phyloP scores from a whole-genome alignment of 92 coral and sea anemone species.

The Phenganax marumi region DNA sequence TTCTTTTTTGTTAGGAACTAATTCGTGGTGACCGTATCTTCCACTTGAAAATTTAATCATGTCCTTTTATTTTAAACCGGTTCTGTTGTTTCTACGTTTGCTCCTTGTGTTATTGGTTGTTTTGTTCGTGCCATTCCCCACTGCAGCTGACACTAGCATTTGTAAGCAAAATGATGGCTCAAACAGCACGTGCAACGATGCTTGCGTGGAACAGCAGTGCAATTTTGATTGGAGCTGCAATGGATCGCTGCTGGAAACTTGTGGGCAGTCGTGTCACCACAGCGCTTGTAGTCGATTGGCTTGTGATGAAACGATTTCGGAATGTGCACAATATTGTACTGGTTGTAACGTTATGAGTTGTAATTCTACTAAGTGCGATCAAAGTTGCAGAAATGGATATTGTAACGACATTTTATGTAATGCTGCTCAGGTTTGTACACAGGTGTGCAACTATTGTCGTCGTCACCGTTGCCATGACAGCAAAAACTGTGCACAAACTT shows the following conservation, averaged over 20 bases:
- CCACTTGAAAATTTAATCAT: too few species aligned
- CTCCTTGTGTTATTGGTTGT: neutral
- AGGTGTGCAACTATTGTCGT: neutral
- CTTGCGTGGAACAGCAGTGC: slow-evolving; percentile 25
- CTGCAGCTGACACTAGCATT: neutral
- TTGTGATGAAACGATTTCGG: neutral
- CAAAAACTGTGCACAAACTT: neutral
- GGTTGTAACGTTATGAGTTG: slow-evolving; percentile 16
- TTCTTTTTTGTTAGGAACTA: too few species aligned
- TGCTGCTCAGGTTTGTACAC: slow-evolving; percentile 1
- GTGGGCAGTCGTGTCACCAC: slow-evolving; percentile 12
- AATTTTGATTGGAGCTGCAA: slow-evolving; percentile 16
- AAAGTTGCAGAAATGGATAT: slow-evolving; percentile 4
- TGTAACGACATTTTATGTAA: slow-evolving; percentile 5
- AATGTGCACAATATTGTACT: slow-evolving; percentile 16
- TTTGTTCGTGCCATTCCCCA: neutral
- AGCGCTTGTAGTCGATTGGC: slow-evolving; percentile 2
- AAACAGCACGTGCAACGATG: slow-evolving; percentile 5
- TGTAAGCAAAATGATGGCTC: neutral
- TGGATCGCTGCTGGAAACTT: slow-evolving; percentile 1
- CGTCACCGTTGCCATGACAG: slow-evolving; percentile 13
- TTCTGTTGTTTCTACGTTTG: neutral
- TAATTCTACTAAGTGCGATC: slow-evolving; percentile 19
- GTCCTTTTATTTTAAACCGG: too few species aligned
- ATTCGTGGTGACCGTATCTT: too few species aligned